Base-by-base conservation (phyloP, 2,797 vertebrate species). In the Lithobates pipiens region DNA sequence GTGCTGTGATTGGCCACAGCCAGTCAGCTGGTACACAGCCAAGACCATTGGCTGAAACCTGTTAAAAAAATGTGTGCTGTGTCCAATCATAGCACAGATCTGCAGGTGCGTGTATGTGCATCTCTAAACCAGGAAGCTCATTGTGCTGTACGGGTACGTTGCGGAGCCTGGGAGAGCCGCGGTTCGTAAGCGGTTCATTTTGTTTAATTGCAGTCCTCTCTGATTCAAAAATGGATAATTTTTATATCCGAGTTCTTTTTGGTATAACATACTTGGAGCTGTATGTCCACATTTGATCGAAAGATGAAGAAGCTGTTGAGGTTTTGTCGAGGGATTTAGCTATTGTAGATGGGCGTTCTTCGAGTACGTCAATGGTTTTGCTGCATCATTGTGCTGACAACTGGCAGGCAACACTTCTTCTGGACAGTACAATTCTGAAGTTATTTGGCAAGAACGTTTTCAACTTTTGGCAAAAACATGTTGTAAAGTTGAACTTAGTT, bases 391-490 rank as follows among this genome's bases (percentile, higher is more conserved):
- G 71, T 39, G 34, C 77, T 79, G 63, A 46, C n/a, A 36, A 54
- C 42, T 63, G 70, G 80, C 74, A 76, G 57, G 32, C 18, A 25
- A 39, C 36, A 10, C 10, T 57, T 77, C 67, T 36, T 77, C 67
- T 36, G 67, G 46, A 69, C 75, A 61, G 32, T 39, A 83, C 5
- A 29, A 50, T 34, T 75, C 50, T 54, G 50, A 50, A 75, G 39
- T 50, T 83, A 50, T 10, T 36, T 75, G 72, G 39, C 61, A 68
- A 15, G 50, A 7, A 32, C 44, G 36, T 80, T 44, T 42, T 57
- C 42, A 80, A 71, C 68, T 71, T 80, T 71, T 71, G 13, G 77
- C 42, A 63, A 69, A 15, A 70, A 65, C 32, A 65, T 57, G 32
- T 42, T 65, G 23, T 65, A 57, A 76, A 18, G 50, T 54, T 54